Conservation (phyloP, 2,113 vertebrate species). For the Chlorodrepanis virens region DNA sequence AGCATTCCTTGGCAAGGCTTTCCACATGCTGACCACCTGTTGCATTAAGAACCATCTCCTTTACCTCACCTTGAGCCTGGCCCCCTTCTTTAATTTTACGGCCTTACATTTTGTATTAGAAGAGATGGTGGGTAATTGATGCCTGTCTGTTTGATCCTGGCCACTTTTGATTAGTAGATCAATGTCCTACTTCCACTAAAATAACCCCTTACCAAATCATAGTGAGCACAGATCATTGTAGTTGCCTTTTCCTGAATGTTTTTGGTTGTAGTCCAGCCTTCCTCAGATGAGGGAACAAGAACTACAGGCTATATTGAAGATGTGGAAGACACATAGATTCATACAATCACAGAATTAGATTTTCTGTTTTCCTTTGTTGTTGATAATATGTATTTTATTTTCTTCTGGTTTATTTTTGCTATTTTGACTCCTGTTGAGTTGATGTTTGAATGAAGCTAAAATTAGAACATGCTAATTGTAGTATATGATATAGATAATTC, state of each 20-base stretch:
- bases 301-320: neutral
- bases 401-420: neutral
- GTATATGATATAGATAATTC: too few relatives aligned
- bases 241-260: neutral
- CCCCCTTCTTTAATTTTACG: neutral
- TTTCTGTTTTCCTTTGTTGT: neutral
- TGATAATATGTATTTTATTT: neutral
- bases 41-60: neutral
- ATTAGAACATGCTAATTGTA: neutral
- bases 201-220: neutral
- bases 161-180: neutral
- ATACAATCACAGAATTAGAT: neutral
- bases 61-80: neutral
- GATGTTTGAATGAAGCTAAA: neutral
- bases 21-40: neutral
- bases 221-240: neutral
- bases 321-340: neutral
- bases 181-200: neutral
- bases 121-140: neutral
- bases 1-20: neutral
- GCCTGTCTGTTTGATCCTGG: neutral
- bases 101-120: neutral
- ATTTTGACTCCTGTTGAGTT: neutral
- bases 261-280: neutral
- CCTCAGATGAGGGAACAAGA: neutral